A percentile compares a stretch with the other conserved stretches of the same genome.
Conservation (phyloP, 1,140 invertebrate genomes). For the Cherax quadricarinatus region DNA sequence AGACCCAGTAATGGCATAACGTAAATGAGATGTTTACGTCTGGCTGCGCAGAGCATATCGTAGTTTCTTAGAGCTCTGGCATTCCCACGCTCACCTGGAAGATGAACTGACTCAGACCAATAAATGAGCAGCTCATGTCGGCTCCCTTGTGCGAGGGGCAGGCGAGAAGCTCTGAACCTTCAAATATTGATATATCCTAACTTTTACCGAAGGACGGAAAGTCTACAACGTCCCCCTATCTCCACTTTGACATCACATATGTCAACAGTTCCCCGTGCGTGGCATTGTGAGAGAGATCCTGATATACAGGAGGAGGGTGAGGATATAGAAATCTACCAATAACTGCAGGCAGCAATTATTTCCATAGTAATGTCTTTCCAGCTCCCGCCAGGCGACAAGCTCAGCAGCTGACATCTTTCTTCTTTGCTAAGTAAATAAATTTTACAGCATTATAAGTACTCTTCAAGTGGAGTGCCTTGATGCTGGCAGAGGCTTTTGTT, state of each 20-base stretch:
- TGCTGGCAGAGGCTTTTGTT: too few relatives aligned
- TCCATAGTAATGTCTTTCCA: too few relatives aligned
- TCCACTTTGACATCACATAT: constrained; percentile 19
- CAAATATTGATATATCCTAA: constrained; percentile 44
- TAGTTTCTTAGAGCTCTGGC: too few relatives aligned
- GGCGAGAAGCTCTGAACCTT: neutral
- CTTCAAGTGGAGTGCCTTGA: too few relatives aligned
- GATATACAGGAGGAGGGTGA: neutral
- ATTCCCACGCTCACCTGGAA: too few relatives aligned
- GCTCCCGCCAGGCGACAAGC: too few relatives aligned
- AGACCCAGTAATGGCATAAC: too few relatives aligned
- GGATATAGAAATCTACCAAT: constrained; percentile 21
- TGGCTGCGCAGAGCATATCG: too few relatives aligned
- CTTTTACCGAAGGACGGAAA: constrained; percentile 23
- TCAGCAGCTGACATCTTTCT: too few relatives aligned
- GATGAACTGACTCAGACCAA: neutral
- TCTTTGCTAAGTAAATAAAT: too few relatives aligned
- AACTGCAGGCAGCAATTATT: constrained; percentile 15
- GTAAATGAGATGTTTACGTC: too few relatives aligned
- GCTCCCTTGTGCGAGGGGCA: neutral
- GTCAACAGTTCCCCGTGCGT: constrained; percentile 19
- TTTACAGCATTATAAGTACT: too few relatives aligned
- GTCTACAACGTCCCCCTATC: constrained; percentile 10
- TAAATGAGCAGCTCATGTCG: neutral
- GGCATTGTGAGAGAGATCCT: constrained; percentile 1